Conservation (phyloP, 2,888 invertebrate species). For the Epirrhoe alternata region DNA sequence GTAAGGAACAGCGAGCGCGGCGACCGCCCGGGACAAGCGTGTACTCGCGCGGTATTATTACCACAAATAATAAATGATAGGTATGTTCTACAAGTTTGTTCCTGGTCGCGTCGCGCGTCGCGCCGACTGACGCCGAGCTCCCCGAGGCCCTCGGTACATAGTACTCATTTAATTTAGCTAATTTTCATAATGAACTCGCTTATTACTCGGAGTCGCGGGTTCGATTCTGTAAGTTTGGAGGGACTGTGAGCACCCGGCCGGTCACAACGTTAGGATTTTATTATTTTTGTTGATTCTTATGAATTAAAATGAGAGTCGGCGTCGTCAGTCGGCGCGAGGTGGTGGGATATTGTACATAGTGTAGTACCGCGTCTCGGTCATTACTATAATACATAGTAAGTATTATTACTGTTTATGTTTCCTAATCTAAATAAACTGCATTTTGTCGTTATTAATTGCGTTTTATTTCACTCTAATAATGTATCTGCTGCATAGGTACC, state of each 20-base stretch:
- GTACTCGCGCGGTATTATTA: too few relatives aligned
- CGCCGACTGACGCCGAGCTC: constrained; percentile 5
- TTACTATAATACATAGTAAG: too few relatives aligned
- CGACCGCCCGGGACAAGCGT: too few relatives aligned
- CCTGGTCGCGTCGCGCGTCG: neutral
- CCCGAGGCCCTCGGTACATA: neutral
- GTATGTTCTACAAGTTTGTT: too few relatives aligned
- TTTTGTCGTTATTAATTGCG: constrained; percentile 37
- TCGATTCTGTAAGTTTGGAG: constrained; percentile 15
- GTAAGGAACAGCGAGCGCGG: constrained; percentile 3
- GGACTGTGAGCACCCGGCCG: neutral
- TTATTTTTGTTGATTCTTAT: constrained; percentile 10
- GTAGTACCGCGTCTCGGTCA: constrained; percentile 11
- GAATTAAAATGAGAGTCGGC: neutral
- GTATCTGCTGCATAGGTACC: neutral
- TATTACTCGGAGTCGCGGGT: neutral
- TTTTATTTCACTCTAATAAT: constrained; percentile 28
- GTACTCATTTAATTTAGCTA: constrained; percentile 6
- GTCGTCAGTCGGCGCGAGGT: constrained; percentile 24
- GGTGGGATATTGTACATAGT: constrained; percentile 23
- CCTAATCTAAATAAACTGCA: constrained; percentile 43
- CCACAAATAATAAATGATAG: too few relatives aligned
- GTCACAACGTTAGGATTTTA: neutral
- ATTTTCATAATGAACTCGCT: constrained; percentile 2
- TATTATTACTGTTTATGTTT: constrained; percentile 47